These are phyloP conservation scores for Loriculus beryllinus DNA, from an alignment of 2,797 vertebrate species.

Conservation along the genomic window DNA sequence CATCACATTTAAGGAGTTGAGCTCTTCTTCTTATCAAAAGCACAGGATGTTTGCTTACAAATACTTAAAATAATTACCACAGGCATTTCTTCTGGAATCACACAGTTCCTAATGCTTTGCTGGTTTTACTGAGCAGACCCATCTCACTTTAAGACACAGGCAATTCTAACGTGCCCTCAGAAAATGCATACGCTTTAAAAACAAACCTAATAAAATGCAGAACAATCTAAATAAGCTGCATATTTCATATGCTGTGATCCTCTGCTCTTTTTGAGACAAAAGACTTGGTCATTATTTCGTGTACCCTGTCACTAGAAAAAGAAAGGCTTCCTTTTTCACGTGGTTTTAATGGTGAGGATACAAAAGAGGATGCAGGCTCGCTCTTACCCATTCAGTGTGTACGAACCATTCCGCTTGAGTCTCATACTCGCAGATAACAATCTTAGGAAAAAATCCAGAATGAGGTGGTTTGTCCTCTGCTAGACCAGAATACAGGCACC, in stretches of 20 bases:
- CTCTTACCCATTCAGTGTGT: conserved; percentile 85
- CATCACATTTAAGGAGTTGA: neutral
- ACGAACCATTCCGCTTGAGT: conserved; percentile 86
- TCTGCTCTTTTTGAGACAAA: neutral
- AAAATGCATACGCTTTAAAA: neutral
- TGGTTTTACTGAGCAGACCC: neutral
- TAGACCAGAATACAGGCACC: conserved; percentile 60
- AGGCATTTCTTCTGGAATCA: neutral
- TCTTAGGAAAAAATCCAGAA: conserved; percentile 84
- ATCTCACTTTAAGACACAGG: neutral
- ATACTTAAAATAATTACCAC: neutral
- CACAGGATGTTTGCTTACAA: neutral
- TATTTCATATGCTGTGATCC: neutral
- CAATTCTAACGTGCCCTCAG: neutral
- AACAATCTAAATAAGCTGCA: neutral
- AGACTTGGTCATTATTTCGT: neutral
- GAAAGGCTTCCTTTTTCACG: neutral
- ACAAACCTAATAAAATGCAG: neutral
- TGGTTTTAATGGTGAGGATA: neutral
- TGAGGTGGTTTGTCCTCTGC: conserved; percentile 64
- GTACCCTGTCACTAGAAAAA: neutral
- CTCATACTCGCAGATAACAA: conserved; percentile 82
- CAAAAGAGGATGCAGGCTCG: neutral
- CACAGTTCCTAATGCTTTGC: neutral
- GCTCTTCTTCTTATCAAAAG: neutral